Conservation (phyloP, 2,113 vertebrate species). For the Bos javanicus region DNA sequence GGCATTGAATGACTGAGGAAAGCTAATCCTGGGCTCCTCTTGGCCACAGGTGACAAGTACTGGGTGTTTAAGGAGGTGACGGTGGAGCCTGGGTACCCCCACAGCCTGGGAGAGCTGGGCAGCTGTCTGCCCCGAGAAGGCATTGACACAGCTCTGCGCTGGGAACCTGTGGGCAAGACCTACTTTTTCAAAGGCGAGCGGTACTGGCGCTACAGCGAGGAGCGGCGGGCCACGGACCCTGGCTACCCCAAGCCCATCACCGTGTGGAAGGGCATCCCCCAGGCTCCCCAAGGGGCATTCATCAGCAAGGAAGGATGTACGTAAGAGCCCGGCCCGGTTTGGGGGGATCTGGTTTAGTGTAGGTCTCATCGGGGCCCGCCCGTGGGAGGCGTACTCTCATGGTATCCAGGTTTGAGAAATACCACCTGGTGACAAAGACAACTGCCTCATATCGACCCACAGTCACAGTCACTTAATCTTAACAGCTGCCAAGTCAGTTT, state of each 20-base stretch:
- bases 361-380: background rate
- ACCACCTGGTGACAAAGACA: background rate
- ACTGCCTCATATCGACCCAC: background rate
- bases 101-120: slow-evolving; percentile 93
- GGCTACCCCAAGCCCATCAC: slow-evolving; percentile 97
- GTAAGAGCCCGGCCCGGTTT: slow-evolving; percentile 68
- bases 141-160: slow-evolving; percentile 95
- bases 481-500: background rate
- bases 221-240: slow-evolving; percentile 90
- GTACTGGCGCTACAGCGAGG: slow-evolving; percentile 99
- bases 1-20: background rate
- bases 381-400: background rate
- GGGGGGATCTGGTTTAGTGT: background rate
- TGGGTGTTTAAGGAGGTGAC: slow-evolving; percentile 98
- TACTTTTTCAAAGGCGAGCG: slow-evolving; percentile 99
- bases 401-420: background rate
- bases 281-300: slow-evolving; percentile 95
- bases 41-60: slow-evolving; percentile 92
- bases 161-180: slow-evolving; percentile 97
- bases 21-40: background rate
- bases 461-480: background rate
- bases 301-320: slow-evolving; percentile 98
- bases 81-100: slow-evolving; percentile 94
- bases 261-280: slow-evolving; percentile 95
- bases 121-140: slow-evolving; percentile 94